Conservation (phyloP, 2,888 invertebrate species). For the Drosophila pseudotalamancana region DNA sequence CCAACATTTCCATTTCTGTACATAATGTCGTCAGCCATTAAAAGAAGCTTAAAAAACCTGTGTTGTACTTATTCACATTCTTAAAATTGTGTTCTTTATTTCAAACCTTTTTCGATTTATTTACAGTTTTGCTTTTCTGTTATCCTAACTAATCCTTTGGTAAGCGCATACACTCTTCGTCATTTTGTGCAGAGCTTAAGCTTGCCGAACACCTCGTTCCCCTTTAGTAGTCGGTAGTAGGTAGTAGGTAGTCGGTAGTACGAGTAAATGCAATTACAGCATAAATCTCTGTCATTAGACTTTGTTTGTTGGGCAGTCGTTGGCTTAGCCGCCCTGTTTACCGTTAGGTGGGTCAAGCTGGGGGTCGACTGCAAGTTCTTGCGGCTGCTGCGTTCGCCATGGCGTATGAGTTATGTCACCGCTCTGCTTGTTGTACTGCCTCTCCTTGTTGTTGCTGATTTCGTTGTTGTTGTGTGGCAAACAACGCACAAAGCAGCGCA, state of each 20-base stretch:
- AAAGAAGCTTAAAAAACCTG: too few relatives aligned
- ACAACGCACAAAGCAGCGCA: slow-evolving; percentile 26
- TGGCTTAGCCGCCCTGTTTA: slow-evolving; percentile 4
- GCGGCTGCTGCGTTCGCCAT: slow-evolving; percentile 53
- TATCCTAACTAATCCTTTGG: slow-evolving; percentile 13
- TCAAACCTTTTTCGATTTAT: background rate
- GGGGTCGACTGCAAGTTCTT: slow-evolving; percentile 33
- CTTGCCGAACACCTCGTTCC: too few relatives aligned
- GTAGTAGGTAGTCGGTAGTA: too few relatives aligned
- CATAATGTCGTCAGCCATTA: too few relatives aligned
- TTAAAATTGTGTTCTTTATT: too few relatives aligned
- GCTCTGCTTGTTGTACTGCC: background rate
- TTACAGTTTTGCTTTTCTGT: background rate
- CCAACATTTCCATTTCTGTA: too few relatives aligned
- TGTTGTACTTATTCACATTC: too few relatives aligned
- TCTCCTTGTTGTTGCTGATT: background rate
- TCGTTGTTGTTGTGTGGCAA: background rate
- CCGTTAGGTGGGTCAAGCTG: slow-evolving; percentile 30
- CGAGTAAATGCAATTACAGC: slow-evolving; percentile 73
- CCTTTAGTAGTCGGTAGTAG: too few relatives aligned
- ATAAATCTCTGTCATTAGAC: slow-evolving; percentile 78
- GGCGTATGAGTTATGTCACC: slow-evolving; percentile 65
- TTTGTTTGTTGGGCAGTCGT: slow-evolving; percentile 66
- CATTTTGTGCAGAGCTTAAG: slow-evolving; percentile 10
- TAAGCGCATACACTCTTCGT: slow-evolving; percentile 56